Evolutionary conservation across 2,113 vertebrate species (phyloP).

Genomic region (Cranoglanis bouderius): DNA sequence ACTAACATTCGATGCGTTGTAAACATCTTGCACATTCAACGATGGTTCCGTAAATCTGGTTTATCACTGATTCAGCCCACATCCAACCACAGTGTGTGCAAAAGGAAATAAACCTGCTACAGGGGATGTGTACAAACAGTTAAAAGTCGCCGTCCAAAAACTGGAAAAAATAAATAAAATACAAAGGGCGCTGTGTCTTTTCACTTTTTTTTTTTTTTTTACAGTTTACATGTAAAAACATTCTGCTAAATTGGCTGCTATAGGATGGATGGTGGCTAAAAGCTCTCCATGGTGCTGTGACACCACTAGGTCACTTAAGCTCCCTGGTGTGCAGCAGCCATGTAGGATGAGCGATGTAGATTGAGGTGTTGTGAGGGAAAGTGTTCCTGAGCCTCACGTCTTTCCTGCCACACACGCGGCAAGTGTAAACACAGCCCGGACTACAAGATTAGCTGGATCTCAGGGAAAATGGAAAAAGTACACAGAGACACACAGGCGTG

Average conservation of each 20-base stretch:
- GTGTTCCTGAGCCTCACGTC: constrained; percentile 7
- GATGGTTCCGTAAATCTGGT: not conserved
- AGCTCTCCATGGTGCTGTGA: not conserved
- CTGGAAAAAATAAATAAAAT: not conserved
- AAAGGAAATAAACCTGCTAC: not conserved
- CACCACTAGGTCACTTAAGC: constrained; percentile 18
- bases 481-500: constrained; percentile 8
- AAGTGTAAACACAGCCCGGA: constrained; percentile 23
- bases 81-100: not conserved
- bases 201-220: not conserved
- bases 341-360: not conserved
- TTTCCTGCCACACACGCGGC: not conserved
- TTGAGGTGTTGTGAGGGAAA: constrained; percentile 6
- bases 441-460: constrained; percentile 27
- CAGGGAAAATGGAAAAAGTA: constrained; percentile 15
- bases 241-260: not conserved
- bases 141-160: not conserved
- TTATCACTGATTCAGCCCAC: not conserved
- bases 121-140: not conserved
- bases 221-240: not conserved
- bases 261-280: not conserved
- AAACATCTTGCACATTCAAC: not conserved
- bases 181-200: not conserved
- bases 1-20: too few relatives aligned
- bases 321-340: not conserved